phyloP scores from a whole-genome alignment of 2,113 vertebrate species.

The Fregata magnificens region DNA sequence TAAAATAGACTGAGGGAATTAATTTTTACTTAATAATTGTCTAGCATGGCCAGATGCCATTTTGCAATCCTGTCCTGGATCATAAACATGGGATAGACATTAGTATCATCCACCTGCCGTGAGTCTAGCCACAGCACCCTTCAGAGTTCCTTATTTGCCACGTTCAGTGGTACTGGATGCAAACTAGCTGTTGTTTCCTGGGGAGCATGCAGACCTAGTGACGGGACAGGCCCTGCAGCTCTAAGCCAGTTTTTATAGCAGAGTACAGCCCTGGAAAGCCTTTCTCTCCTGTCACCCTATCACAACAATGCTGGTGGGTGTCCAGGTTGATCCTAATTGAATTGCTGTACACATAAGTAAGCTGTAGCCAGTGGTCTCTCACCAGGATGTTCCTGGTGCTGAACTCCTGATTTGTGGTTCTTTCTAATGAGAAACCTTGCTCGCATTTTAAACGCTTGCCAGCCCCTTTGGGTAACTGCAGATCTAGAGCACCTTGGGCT shows the following conservation, averaged over 20 bases:
- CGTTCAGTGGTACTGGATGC: neutral
- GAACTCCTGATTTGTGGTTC: neutral
- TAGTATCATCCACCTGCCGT: neutral
- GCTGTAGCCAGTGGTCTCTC: neutral
- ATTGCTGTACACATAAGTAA: neutral
- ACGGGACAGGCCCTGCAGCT: fast-evolving
- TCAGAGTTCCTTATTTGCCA: neutral
- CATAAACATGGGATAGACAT: neutral
- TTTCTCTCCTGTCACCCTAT: neutral
- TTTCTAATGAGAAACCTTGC: neutral
- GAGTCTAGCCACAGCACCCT: neutral
- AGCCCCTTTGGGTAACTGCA: neutral
- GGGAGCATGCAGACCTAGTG: neutral
- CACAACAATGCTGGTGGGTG: neutral
- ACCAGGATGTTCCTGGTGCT: neutral
- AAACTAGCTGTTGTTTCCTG: neutral
- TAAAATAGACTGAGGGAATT: neutral
- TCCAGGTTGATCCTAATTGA: neutral
- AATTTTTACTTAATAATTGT: neutral
- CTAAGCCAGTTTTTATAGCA: neutral
- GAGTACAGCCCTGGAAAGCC: neutral
- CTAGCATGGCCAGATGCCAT: neutral
- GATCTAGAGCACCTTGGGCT: neutral
- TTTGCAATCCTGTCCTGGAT: neutral
- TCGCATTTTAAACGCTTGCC: fast-evolving